These are phyloP conservation scores for Phylloscopus trochiloides DNA, from an alignment of 2,113 vertebrate genomes.

Conservation along the genomic window DNA sequence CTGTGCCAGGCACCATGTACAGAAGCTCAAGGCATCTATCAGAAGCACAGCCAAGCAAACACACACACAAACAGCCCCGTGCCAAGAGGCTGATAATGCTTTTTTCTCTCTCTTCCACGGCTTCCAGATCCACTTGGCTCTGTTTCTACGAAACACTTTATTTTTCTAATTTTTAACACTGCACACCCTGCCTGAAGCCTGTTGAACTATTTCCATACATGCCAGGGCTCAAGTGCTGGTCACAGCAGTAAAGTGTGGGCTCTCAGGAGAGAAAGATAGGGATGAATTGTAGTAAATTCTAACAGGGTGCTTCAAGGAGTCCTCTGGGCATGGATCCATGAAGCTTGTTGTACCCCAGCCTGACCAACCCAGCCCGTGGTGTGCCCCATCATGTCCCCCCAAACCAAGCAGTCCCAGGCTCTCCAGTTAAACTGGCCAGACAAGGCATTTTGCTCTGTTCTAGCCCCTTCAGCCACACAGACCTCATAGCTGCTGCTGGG, in stretches of 20 bases:
- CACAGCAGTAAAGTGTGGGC: background rate
- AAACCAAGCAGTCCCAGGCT: background rate
- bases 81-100: background rate
- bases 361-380: rapidly evolving
- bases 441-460: background rate
- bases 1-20: background rate
- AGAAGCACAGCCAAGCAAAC: background rate
- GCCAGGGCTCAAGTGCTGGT: rapidly evolving
- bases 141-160: background rate
- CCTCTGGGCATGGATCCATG: background rate
- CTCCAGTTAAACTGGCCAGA: background rate
- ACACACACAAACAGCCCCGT: background rate
- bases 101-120: background rate
- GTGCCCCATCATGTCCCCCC: too few species aligned
- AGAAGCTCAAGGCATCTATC: background rate
- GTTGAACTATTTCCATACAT: background rate
- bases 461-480: background rate
- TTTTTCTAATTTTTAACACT: background rate
- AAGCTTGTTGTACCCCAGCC: background rate
- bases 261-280: background rate
- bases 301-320: background rate
- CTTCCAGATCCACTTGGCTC: background rate
- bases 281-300: background rate
- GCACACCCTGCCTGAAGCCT: background rate
- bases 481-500: background rate